Base-by-base conservation (phyloP, 2,888 invertebrate genomes). In the Pycnomerus fuliginosus region DNA sequence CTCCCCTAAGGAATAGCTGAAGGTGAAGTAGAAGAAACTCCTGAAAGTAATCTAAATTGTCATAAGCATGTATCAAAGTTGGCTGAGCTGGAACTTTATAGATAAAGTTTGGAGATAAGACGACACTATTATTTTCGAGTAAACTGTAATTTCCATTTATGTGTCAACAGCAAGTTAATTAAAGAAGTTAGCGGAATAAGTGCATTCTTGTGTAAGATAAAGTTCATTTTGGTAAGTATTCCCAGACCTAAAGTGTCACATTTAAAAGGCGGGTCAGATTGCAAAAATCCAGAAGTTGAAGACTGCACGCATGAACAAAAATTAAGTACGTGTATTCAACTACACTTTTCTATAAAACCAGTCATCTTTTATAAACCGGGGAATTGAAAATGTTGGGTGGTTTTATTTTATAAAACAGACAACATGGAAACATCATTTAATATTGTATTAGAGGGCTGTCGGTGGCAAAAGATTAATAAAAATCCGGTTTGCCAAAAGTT, bases 171-270 rank as follows among this genome's bases (percentile, higher is more conserved):
- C 60, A 62, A 69, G 66, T 69, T 70, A 70, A 70, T 70, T 70
- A 69, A 69, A 68, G 68, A 69, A 70, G 67, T 70, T 70, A 65
- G 67, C 62, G 57, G 64, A 69, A 68, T 69, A 69, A 70, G 70
- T 69, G 70, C 69, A 70, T 69, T 70, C 67, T 66, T 68, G 67
- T 70, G 70, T 70, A 68, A 69, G 63, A 61, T 55, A 53, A 58
- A 61, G 59, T 60, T 62, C 57, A 53, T 55, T 52, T 54, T 52
- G 48, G 52, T 53, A 53, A 58, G 56, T 46, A 48, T 55, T 59
- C 54, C 55, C 56, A 59, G 57, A 62, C 59, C 59, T 48, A 49
- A 53, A 55, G 60, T 65, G 65, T 65, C 64, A 60, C 61, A 61
- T 62, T 65, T 61, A 15, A 23, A 27, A n/a, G 29, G 25, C 23